Evolutionary conservation across 2,797 vertebrate species (phyloP).

Genomic region (Tokudaia muenninki): DNA sequence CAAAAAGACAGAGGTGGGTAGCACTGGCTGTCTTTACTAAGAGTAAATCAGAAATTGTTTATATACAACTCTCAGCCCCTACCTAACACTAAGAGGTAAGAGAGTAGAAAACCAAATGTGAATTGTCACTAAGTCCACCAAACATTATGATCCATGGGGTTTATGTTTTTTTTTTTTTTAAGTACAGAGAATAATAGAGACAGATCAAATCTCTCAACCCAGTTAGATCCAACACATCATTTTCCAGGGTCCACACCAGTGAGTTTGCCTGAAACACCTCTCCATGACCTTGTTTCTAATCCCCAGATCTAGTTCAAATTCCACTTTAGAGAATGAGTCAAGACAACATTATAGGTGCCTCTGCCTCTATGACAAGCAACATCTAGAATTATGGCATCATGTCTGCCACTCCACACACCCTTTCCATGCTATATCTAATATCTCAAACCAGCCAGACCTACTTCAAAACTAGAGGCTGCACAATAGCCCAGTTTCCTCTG

Average conservation of each 20-base stretch:
- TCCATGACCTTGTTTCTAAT: not conserved
- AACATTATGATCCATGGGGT: not conserved
- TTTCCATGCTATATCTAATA: not conserved
- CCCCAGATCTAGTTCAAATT: not conserved
- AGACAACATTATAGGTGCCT: not conserved
- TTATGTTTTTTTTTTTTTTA: not conserved
- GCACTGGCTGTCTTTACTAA: not conserved
- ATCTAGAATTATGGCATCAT: not conserved
- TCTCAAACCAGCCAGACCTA: not conserved
- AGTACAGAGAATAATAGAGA: not conserved
- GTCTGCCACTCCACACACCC: not conserved
- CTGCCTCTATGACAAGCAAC: not conserved
- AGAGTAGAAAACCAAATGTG: not conserved
- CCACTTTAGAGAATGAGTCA: not conserved
- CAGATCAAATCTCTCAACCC: not conserved
- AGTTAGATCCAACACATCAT: not conserved
- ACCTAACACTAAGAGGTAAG: not conserved
- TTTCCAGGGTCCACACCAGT: not conserved
- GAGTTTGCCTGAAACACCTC: not conserved
- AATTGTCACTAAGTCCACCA: not conserved
- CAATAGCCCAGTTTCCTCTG: not conserved
- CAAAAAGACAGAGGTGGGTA: not conserved
- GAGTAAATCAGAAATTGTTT: slow-evolving; percentile 8
- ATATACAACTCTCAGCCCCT: not conserved
- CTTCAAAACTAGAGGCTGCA: not conserved